Conservation (phyloP, 2,888 invertebrate species). For the Brachyopa scutellaris region DNA sequence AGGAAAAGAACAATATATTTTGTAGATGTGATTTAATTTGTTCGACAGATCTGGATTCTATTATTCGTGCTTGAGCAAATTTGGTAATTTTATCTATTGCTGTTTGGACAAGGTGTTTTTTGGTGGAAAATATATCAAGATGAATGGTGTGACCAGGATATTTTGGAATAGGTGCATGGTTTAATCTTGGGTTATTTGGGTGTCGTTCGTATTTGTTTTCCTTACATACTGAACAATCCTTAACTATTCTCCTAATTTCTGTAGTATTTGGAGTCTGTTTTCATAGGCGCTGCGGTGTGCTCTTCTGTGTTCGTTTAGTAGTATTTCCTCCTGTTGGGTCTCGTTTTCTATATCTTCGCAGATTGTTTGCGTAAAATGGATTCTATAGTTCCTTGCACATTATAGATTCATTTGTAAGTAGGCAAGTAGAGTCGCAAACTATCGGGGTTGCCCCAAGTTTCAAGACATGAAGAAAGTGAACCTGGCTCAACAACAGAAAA, state of each 20-base stretch:
- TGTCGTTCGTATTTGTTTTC: no score
- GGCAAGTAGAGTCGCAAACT: no score
- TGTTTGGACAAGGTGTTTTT: slow-evolving; percentile 30
- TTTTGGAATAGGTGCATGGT: slow-evolving; percentile 27
- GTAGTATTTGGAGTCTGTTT: slow-evolving; percentile 32
- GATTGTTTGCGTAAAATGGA: background rate
- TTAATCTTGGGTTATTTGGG: no score
- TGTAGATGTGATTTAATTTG: slow-evolving; percentile 41
- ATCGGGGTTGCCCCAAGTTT: no score
- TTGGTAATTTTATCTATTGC: slow-evolving; percentile 53
- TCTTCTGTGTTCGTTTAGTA: slow-evolving; percentile 1
- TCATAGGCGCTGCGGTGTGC: slow-evolving; percentile 38
- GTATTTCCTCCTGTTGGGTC: background rate
- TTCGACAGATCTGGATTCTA: slow-evolving; percentile 31
- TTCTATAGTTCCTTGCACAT: no score
- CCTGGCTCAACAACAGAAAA: no score
- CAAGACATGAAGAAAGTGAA: no score
- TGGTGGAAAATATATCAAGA: slow-evolving; percentile 44
- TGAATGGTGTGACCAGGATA: slow-evolving; percentile 43
- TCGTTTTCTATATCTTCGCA: background rate
- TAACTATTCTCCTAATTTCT: slow-evolving; percentile 18
- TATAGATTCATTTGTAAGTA: no score
- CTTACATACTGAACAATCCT: slow-evolving; percentile 4
- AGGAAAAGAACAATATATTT: slow-evolving; percentile 47
- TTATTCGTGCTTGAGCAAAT: slow-evolving; percentile 22